Conservation (phyloP, 2,888 invertebrate species). For the Synergus gifuensis region DNA sequence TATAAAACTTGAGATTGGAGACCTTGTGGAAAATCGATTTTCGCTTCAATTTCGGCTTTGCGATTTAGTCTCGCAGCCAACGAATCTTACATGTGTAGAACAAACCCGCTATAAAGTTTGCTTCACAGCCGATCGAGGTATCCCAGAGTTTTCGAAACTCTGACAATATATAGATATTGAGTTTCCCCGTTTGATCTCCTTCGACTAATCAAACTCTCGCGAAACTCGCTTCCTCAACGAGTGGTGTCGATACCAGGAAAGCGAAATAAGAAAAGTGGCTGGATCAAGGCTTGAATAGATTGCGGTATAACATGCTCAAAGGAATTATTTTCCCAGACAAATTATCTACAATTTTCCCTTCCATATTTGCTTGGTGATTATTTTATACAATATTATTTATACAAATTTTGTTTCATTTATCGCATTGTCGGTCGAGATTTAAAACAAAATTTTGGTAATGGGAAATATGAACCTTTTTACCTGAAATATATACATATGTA, state of each 20-base stretch:
- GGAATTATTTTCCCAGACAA: neutral
- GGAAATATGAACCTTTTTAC: too few relatives aligned
- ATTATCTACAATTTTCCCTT: neutral
- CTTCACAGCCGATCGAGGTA: slow-evolving; percentile 11
- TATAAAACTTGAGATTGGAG: slow-evolving; percentile 35
- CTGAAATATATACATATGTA: too few relatives aligned
- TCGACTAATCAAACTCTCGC: slow-evolving; percentile 40
- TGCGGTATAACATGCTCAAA: neutral
- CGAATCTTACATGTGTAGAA: slow-evolving; percentile 6
- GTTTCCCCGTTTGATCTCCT: slow-evolving; percentile 41
- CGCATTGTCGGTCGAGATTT: too few relatives aligned
- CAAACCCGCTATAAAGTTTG: slow-evolving; percentile 6
- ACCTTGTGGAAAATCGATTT: slow-evolving; percentile 36
- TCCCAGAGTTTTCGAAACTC: slow-evolving; percentile 2
- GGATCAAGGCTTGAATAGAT: neutral
- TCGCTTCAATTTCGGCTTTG: slow-evolving; percentile 27
- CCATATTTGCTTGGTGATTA: neutral
- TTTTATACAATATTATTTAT: too few relatives aligned
- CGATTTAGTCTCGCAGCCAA: slow-evolving; percentile 34
- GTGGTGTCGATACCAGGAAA: neutral
- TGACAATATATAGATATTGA: neutral
- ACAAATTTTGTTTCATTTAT: neutral
- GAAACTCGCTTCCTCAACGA: slow-evolving; percentile 14
- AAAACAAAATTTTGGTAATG: too few relatives aligned
- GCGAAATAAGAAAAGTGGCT: slow-evolving; percentile 17